Base-by-base conservation (phyloP, 2,113 vertebrate species). In the Picathartes gymnocephalus region DNA sequence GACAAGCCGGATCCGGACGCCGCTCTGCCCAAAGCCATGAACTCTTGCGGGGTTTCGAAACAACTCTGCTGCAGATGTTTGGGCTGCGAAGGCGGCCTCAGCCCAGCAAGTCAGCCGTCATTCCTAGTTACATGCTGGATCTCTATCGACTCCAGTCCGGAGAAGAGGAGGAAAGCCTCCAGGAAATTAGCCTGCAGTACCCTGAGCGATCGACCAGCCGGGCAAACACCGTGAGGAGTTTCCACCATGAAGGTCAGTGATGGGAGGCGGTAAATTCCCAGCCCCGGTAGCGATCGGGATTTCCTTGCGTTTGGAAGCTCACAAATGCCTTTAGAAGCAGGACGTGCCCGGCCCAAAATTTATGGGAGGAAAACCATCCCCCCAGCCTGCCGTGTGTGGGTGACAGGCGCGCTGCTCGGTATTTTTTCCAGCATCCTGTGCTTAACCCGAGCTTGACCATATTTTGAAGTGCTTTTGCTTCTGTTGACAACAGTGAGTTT, bases 11-110 rank as follows among this genome's bases (percentile, higher is more conserved):
- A 68, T 96, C 97, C 81, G 97, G 98, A 98, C 98, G 98, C 97
- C 98, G 98, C 97, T 98, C 98, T 95, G 94, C 97, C 97, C 99
- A 99, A 98, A 99, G 98, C 98, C 98, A 99, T 99, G 99, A 99
- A 98, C 99, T 99, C 98, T 98, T 99, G 98, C 99, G 98, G 98
- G 99, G 99, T 98, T 99, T 99, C 94, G 99, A 99, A 98, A 99
- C 99, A 77, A 99, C 99, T 81, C 98, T 99, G 98, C 98, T 99
- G 96, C 99, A 99, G 97, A 99, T 99, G 99, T 99, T 99, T 33
- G 99, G 99, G 95, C 98, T 99, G 97, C 99, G 99, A 96, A 98
- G 98, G 95, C 98, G 99, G 87, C 99, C 99, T 40, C 98, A 99
- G 97, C 99, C 99, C 93, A 99, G 98, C 97, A 98, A 98, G 87